Evolutionary conservation across 2,113 vertebrate genomes (phyloP), one percentile per base, ranked within the genome.

Genomic region (Dunckerocampus dactyliophorus): DNA sequence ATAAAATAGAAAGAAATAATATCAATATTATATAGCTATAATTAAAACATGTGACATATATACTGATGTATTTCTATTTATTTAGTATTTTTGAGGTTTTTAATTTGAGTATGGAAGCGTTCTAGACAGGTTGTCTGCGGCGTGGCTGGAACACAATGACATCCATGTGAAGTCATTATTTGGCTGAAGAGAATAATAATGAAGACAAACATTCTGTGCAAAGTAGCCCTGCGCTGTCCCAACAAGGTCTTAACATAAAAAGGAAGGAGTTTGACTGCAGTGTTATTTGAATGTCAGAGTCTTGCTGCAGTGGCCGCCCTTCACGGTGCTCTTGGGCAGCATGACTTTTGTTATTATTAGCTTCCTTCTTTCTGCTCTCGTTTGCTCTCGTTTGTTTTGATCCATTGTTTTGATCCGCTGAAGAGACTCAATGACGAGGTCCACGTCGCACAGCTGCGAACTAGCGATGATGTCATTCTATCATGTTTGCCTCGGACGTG

Each of bases 211-310:
- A 61, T 62, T 80, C 55, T 52, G 47, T 71, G 59, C 21, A 75
- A 53, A 63, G 52, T 51, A 39, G 59, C 70, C 74, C 67, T 62
- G 62, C 51, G 54, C 48, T 71, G 48, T 71, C 45, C 63, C 59
- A 42, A 74, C 51, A 75, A 68, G 28, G 62, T 80, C 65, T 53
- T 76, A 59, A 55, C 57, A 51, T 60, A 62, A 52, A 60, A 63
- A 59, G 58, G 60, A 62, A 61, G 56, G 59, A 59, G 47, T 67
- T 76, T 53, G 61, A 66, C 68, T 74, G 75, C 79, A 85, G 67
- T 72, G 75, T 74, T 79, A 59, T 75, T 75, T 79, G 65, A 86
- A 75, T 82, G 74, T 85, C 75, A 80, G 54, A 67, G 56, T 73
- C 64, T 79, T 79, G 67, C 75, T 77, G 67, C 70, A 74, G 52